Evolutionary conservation across 2,797 vertebrate species (phyloP).

Genomic region (Loris lydekkerianus): DNA sequence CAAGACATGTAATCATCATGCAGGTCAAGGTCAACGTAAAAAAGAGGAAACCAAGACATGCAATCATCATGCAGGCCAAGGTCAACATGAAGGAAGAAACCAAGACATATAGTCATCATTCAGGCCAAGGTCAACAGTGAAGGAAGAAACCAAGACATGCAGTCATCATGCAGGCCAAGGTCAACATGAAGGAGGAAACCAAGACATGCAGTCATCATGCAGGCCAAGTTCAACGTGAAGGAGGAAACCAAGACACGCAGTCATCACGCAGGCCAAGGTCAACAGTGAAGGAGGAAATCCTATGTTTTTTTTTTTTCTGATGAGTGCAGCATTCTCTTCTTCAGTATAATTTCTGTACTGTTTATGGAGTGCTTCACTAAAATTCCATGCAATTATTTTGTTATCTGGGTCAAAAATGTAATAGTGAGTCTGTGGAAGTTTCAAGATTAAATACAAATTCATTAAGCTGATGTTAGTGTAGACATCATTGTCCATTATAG

Average conservation of each 20-base stretch:
- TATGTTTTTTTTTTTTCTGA: not conserved
- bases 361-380: not conserved
- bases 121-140: no score
- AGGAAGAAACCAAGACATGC: not conserved
- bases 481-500: not conserved
- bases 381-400: not conserved
- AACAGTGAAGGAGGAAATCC: not conserved
- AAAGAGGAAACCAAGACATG: no score
- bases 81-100: no score
- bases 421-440: not conserved
- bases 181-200: not conserved
- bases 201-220: not conserved
- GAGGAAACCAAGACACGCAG: not conserved
- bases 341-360: not conserved
- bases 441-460: not conserved
- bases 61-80: no score
- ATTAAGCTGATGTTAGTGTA: not conserved
- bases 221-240: no score
- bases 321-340: not conserved
- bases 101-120: no score
- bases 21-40: no score
- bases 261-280: not conserved
- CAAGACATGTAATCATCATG: no score
- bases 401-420: not conserved
- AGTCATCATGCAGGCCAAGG: not conserved